Base-by-base conservation (phyloP, 2,888 invertebrate genomes). In the Dryobota labecula region DNA sequence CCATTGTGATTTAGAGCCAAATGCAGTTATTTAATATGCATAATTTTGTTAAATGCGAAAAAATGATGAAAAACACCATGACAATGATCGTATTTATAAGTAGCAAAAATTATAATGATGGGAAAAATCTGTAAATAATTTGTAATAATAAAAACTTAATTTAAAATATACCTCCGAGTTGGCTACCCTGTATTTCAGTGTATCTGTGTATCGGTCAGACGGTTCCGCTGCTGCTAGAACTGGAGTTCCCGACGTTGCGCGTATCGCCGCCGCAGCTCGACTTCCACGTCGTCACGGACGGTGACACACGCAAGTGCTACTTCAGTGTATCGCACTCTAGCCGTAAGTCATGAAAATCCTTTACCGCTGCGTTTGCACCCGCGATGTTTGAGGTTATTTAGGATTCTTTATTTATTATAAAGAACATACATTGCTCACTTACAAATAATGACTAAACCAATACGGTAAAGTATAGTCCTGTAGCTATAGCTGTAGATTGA, bases 261-360 rank as follows among this genome's bases (percentile, higher is more conserved):
- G 73, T 89, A 63, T 70, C 86, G 67, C 95, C 95, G 0, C 8
- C 70, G 0, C 1, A n/a, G 8, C 68, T 94, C 2, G 89, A 94
- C 74, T 91, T 95, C 67, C 92, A 92, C 18, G 89, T 87, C 78
- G 92, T 94, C 63, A 86, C 91, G 3, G 91, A 92, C 62, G 93
- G 91, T 0, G 90, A 92, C 83, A 84, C 89, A 1, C 85, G 92
- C 73, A 93, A 94, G 85, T 83, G 87, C 0, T 93, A 92, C 85
- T 91, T 92, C 83, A 91, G 90, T 11, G 86, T 94, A 24, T 82
- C 87, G 0, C 94, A 95, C 73, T 88, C 94, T 30, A 93, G 94
- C 78, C 81, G 94, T 94, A 38, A 93, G 93, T 61, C 57, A 30
- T n/a, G n/a, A n/a, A n/a, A n/a, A 2, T 30, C 30, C n/a, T 30